Base-by-base conservation (phyloP, 2,888 invertebrate genomes). In the Schrankia costaestrigalis region DNA sequence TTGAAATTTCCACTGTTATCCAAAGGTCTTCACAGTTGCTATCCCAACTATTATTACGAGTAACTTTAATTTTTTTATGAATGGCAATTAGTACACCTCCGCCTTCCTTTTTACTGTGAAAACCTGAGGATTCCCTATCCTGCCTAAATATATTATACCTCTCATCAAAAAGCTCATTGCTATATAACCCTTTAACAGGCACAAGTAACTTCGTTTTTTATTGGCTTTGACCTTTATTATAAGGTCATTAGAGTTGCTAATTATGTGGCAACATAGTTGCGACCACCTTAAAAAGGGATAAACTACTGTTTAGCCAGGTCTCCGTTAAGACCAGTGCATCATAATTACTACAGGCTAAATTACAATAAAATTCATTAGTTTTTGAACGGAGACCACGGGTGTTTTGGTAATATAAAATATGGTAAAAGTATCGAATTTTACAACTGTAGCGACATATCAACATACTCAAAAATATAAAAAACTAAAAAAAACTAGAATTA, bases 31-130 rank as follows among this genome's bases (percentile, higher is more conserved):
- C 29, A 9, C 32, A 26, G 3, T 10, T 13, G 10, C 25, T 25
- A 7, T 38, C 26, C 28, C 32, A 32, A 17, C n/a, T 15, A 12
- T 1, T 5, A 14, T 10, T 10, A 14, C 35, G 14, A 3, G 3
- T 21, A n/a, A 26, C 18, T 14, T 9, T 3, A 5, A 15, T 26
- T 9, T 22, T 13, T 15, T 25, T 29, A 4, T 11, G 8, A 3
- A 35, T 14, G 8, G 35, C 35, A 6, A 35, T 26, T 15, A 35
- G 8, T 5, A 32, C 29, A 3, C 32, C 37, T 5, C 32, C 37
- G 7, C 37, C 37, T 3, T 21, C 26, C 9, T 32, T 38, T 6
- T 25, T 25, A 3, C n/a, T 7, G 14, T 26, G 5, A 5, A 33
- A 38, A 14, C 13, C 9, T 3, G 26, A 22, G 10, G n/a, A 10